Evolutionary conservation across 2,113 vertebrate species (phyloP), one percentile per base, ranked within the genome.

Genomic region (Saccopteryx bilineata): DNA sequence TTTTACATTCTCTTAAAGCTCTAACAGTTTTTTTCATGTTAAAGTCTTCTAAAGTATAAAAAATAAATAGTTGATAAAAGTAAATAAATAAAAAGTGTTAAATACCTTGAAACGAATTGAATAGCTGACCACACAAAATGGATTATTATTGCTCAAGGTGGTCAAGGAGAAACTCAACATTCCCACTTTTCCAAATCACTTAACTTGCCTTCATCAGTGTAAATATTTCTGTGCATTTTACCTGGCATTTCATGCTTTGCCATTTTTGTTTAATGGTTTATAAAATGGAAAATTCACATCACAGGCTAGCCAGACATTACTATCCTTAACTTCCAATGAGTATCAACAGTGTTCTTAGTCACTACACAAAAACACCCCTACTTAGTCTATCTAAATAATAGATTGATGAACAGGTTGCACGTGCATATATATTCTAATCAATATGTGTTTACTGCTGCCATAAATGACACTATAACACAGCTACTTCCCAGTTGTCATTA

Each of bases 311-410:
- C 72, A 95, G 88, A 63, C 17, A 1, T 74, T 39, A 31, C 52
- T 54, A 19, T 39, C 68, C 63, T 94, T 91, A 95, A 89, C 82
- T 83, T 90, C 96, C 61, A 92, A 72, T 94, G 87, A 82, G 21
- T 26, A 56, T 89, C 69, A 75, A 39, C 86, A 52, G 48, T 56
- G 52, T 84, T 79, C n/a, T 13, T 13, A 24, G 79, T 63, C 75
- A 50, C 61, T n/a, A 56, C 61, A 93, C 61, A 93, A 86, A 82
- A 72, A 21, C 83, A 6, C n/a, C 33, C 87, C 82, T 31, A 5
- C 46, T 18, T 9, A 23, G 56, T 12, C 33, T 65, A 6, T 56
- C 79, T 96, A 81, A 89, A 75, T 79, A 94, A 96, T 82, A 86
- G 56, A 89, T 78, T 33, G 79, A 61, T 17, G 63, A 86, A n/a